A percentile compares a stretch with the other conserved stretches of the same genome.
Evolutionary conservation across 2,797 vertebrate species (phyloP).

Genomic region (Sitta carolinensis): DNA sequence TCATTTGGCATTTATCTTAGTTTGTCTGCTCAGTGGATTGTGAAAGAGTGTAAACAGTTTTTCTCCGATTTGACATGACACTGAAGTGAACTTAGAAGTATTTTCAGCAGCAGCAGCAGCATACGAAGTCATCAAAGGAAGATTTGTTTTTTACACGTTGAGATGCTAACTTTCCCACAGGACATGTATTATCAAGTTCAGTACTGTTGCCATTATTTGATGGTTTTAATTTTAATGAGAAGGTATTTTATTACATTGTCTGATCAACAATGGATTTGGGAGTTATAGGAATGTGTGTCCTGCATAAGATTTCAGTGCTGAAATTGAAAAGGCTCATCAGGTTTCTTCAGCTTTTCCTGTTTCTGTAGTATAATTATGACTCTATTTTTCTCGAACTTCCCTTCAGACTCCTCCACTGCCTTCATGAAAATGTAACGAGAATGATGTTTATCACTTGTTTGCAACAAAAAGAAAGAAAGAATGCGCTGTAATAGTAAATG

Average conservation of each 20-base stretch:
- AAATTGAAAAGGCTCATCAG: not conserved
- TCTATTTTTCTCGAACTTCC: not conserved
- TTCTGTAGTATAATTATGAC: not conserved
- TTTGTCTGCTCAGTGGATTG: not conserved
- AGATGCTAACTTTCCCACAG: not conserved
- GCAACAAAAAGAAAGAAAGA: not conserved
- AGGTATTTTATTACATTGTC: not conserved
- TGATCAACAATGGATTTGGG: not conserved
- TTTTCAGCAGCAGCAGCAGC: not conserved
- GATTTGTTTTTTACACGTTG: not conserved
- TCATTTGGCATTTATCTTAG: not conserved
- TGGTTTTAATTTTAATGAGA: not conserved
- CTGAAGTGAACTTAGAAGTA: not conserved
- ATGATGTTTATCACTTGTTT: not conserved
- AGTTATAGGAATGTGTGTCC: not conserved
- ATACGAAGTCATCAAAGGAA: not conserved
- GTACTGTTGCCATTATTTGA: not conserved
- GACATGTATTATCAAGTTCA: not conserved
- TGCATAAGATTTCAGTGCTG: not conserved
- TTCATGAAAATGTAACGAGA: not conserved
- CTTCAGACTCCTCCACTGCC: not conserved
- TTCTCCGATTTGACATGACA: not conserved
- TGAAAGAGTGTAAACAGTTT: slow-evolving; percentile 25
- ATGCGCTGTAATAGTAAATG: not conserved
- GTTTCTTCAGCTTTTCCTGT: not conserved